Base-by-base conservation (phyloP, 2,888 invertebrate species). In the Eustalomyia histrio region DNA sequence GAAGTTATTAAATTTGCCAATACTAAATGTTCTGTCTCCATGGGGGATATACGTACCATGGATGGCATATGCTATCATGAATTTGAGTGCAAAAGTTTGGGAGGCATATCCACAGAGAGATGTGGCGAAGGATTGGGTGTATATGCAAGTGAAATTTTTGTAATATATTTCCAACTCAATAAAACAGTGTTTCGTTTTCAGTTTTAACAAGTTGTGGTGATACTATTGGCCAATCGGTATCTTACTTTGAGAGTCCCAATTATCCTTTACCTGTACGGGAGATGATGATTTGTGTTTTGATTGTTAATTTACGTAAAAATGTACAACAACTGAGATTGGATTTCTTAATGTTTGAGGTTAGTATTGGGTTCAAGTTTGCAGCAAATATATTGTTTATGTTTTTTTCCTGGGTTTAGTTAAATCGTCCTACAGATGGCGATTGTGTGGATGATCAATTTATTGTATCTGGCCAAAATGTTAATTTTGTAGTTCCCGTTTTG, bases 41-140 rank as follows among this genome's bases (percentile, higher is more conserved):
- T 88, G 82, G 88, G 87, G 39, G 88, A 91, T 29, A 89, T 91
- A n/a, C 91, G 91, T 24, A 91, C 93, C 6, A 91, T 94, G 84
- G 93, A 94, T 86, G 96, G 96, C 0, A 92, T 92, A 24, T 96
- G 96, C 87, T 92, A 94, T 84, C 94, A 94, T 85, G 92, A 93
- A 76, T 91, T 92, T 43, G 94, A 95, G 86, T 96, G 96, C 87
- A 90, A 91, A 17, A 91, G 91, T 61, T 87, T 92, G 50, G 93
- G 93, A 63, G 95, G 95, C 1, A 91, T 91, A 7, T 89, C 92
- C 1, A 92, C 94, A 88, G 94, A 94, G n/a, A 88, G 91, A 0
- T 95, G 95, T 89, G 95, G 95, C 16, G 93, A 93, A 87, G 95
- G 94, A 5, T 94, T 93, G 86, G 95, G 95, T 12, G 93, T 86